Conservation (phyloP, 2,888 invertebrate genomes). For the Caenorhabditis sulstoni region DNA sequence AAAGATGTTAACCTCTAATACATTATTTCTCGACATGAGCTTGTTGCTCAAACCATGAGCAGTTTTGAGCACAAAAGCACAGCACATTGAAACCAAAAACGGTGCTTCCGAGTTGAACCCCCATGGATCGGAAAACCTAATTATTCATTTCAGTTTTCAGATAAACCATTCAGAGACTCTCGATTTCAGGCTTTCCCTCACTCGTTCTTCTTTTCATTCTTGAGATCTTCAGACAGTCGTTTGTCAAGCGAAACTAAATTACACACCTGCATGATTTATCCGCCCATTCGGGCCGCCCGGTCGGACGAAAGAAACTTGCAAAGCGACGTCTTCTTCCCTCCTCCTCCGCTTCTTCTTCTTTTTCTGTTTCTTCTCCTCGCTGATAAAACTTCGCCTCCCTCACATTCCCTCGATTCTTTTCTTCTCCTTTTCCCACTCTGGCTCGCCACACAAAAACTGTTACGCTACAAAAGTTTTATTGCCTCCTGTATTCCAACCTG, state of each 20-base stretch:
- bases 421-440: background rate
- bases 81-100: no score
- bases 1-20: no score
- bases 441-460: conserved; percentile 23
- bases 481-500: conserved; percentile 12
- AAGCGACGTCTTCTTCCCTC: conserved; percentile 20
- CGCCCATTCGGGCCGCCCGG: conserved; percentile 14
- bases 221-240: conserved; percentile 27
- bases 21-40: no score
- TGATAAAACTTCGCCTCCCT: background rate
- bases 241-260: conserved; percentile 57
- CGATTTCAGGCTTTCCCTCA: no score
- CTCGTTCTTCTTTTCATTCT: background rate
- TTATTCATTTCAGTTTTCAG: no score
- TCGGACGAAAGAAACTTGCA: conserved; percentile 42
- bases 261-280: conserved; percentile 56
- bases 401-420: background rate
- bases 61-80: no score
- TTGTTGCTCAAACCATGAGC: no score
- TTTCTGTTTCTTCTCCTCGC: background rate
- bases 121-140: no score
- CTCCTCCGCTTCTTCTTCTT: conserved; percentile 2
- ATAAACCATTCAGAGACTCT: no score
- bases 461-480: conserved; percentile 50
- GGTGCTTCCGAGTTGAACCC: no score